These are phyloP conservation scores for Sminthurinus signatus DNA, from an alignment of 1,140 invertebrate species.

Conservation along the genomic window DNA sequence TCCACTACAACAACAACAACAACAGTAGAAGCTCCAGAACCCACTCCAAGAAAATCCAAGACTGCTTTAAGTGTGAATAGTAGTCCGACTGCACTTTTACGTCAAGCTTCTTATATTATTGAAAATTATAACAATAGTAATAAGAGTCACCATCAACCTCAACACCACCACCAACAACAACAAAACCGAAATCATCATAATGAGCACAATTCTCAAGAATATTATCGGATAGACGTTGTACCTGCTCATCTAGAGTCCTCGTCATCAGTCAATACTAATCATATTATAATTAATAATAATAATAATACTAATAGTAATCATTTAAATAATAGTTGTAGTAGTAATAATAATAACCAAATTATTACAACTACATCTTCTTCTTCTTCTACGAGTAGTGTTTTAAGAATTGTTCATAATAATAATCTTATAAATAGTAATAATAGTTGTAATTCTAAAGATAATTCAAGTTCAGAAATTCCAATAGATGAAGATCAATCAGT, in stretches of 20 bases:
- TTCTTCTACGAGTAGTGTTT: no score
- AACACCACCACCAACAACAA: no score
- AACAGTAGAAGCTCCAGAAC: not conserved
- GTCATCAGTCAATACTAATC: slow-evolving; percentile 14
- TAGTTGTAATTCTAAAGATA: not conserved
- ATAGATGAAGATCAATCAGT: not conserved
- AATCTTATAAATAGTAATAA: not conserved
- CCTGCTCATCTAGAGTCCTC: slow-evolving; percentile 8
- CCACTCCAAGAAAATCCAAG: slow-evolving; percentile 11
- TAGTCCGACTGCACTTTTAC: not conserved
- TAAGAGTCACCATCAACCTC: not conserved
- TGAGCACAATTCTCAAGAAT: not conserved
- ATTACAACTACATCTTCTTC: no score
- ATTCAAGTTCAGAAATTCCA: not conserved
- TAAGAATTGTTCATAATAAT: not conserved
- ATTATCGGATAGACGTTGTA: slow-evolving; percentile 1
- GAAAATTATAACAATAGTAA: slow-evolving; percentile 4
- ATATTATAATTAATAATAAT: slow-evolving; percentile 1
- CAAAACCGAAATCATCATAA: no score
- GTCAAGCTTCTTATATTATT: slow-evolving; percentile 11
- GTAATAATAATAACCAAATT: no score
- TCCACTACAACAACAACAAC: no score
- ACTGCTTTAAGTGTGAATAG: not conserved
- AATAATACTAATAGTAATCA: not conserved
- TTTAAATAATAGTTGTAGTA: slow-evolving; percentile 5